phyloP scores from a whole-genome alignment of 2,888 invertebrate genomes.

The Leistus spinibarbis region DNA sequence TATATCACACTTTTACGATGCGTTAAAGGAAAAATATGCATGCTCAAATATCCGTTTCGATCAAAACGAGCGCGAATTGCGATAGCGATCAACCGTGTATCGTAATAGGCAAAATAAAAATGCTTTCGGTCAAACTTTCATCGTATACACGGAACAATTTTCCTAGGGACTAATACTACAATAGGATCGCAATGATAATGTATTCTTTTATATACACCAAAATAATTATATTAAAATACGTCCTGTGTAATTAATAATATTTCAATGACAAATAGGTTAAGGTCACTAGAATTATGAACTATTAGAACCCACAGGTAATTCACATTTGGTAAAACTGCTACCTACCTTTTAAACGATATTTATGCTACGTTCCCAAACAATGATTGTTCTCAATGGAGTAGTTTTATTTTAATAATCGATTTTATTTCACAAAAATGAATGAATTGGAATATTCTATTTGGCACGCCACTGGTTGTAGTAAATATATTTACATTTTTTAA shows the following conservation, averaged over 20 bases:
- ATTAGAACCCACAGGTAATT: constrained; percentile 24
- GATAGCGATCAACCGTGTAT: background rate
- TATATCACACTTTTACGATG: constrained; percentile 13
- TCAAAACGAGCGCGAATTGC: background rate
- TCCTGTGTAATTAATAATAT: background rate
- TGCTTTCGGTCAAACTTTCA: too few species aligned
- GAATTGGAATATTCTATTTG: too few species aligned
- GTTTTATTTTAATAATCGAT: background rate
- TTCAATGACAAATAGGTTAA: constrained; percentile 33
- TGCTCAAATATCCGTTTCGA: constrained; percentile 20
- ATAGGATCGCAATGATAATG: too few species aligned
- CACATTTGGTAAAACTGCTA: constrained; percentile 28
- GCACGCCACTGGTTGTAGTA: too few species aligned
- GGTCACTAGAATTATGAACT: constrained; percentile 7
- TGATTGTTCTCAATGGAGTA: background rate
- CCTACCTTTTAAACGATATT: constrained; percentile 10
- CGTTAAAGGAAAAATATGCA: constrained; percentile 32
- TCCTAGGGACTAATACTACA: too few species aligned
- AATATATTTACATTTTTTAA: too few species aligned
- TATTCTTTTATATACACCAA: background rate
- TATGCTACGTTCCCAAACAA: background rate
- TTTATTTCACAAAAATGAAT: too few species aligned
- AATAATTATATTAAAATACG: background rate
- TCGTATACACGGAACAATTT: too few species aligned
- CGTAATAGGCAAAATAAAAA: background rate